A percentile compares a stretch with the other conserved stretches of the same genome.
Evolutionary conservation across 2,888 invertebrate species (phyloP).

Genomic region (Epinotia ramella): DNA sequence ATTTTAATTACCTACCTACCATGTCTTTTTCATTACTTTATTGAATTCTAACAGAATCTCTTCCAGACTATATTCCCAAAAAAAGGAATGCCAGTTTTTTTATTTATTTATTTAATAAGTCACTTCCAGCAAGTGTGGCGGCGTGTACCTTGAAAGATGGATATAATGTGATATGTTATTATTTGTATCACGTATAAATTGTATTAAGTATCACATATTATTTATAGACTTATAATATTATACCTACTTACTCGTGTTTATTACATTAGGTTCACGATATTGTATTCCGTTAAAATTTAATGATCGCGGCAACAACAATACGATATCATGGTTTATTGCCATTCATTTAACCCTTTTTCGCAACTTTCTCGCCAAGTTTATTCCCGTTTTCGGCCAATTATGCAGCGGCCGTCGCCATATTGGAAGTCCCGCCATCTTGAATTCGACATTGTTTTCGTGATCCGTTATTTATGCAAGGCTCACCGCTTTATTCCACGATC

Average conservation of each 20-base stretch:
- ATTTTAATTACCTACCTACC: too few species aligned
- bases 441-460: constrained; percentile 78
- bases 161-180: too few species aligned
- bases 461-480: constrained; percentile 81
- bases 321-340: background rate
- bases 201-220: too few species aligned
- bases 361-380: constrained; percentile 12
- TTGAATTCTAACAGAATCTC: too few species aligned
- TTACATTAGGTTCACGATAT: background rate
- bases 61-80: too few species aligned
- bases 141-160: too few species aligned
- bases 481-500: constrained; percentile 60
- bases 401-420: constrained; percentile 56
- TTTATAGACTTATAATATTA: too few species aligned
- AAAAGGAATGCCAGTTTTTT: too few species aligned
- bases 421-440: constrained; percentile 65
- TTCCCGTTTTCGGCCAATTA: constrained; percentile 38
- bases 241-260: background rate
- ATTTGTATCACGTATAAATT: too few species aligned
- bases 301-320: background rate
- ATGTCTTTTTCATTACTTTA: too few species aligned
- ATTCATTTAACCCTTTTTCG: background rate
- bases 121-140: too few species aligned
- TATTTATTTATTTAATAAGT: too few species aligned
- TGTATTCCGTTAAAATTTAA: background rate